Percentiles rank a stretch among this genome's conserved stretches.
These are phyloP conservation scores for Aradophagus sp. DNA, from an alignment of 1,140 invertebrate species.

Conservation along the genomic window DNA sequence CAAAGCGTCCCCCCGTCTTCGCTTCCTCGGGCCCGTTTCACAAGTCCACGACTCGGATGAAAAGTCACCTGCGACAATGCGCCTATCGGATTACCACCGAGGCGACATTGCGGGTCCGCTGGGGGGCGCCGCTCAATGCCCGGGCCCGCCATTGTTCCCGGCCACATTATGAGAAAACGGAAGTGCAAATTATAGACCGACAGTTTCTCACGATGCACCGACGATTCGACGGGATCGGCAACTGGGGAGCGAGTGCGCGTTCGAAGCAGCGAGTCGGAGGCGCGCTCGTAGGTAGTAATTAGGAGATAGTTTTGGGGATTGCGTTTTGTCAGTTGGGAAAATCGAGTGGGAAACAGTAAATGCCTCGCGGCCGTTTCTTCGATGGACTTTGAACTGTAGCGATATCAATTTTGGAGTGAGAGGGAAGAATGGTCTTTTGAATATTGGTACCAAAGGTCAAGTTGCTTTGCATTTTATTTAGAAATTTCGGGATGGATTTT, in stretches of 20 bases:
- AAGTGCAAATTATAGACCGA: constrained; percentile 58
- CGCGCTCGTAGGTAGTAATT: constrained; percentile 28
- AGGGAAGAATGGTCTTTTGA: no score
- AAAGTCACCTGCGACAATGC: constrained; percentile 54
- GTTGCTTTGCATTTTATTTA: no score
- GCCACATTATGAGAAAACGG: constrained; percentile 60
- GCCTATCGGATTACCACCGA: constrained; percentile 54
- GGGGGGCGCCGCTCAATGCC: constrained; percentile 47
- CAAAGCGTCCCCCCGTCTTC: constrained; percentile 14
- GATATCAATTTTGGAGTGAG: background rate
- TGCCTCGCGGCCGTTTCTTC: no score
- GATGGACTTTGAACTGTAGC: no score
- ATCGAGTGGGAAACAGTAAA: constrained; percentile 33
- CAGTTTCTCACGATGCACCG: constrained; percentile 57
- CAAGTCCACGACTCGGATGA: constrained; percentile 29
- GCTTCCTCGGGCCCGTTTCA: constrained; percentile 22
- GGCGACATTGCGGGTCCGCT: constrained; percentile 44
- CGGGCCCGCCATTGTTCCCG: constrained; percentile 43
- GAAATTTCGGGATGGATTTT: no score
- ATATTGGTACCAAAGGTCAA: no score
- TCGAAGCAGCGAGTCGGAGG: constrained; percentile 17
- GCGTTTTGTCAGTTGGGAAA: constrained; percentile 22
- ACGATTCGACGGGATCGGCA: constrained; percentile 23
- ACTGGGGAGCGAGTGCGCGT: no score
- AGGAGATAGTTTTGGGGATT: constrained; percentile 17